phyloP scores from a whole-genome alignment of 2,113 vertebrate species.

The Tragelaphus scriptus region DNA sequence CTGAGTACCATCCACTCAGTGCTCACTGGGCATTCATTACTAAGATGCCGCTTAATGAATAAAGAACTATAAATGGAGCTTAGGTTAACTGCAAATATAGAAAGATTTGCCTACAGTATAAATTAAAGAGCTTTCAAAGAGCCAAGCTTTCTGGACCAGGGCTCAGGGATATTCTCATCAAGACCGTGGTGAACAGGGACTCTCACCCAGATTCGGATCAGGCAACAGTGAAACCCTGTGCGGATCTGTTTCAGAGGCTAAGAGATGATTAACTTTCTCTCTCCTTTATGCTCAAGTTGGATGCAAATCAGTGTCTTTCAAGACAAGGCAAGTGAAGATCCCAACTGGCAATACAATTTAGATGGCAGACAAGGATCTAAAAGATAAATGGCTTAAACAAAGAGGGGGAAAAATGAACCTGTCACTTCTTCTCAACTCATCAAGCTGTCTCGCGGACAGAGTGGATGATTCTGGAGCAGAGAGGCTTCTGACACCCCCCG shows the following conservation, averaged over 20 bases:
- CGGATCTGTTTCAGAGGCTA: not conserved
- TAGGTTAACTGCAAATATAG: not conserved
- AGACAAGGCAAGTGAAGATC: conserved; percentile 39
- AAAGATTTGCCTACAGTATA: not conserved
- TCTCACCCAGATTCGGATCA: fast-evolving
- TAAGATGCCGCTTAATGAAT: fast-evolving
- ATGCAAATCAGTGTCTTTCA: conserved; percentile 65
- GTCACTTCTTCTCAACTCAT: conserved; percentile 50
- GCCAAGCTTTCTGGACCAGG: fast-evolving
- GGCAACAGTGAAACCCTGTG: not conserved
- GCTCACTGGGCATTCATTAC: not conserved
- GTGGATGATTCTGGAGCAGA: not conserved
- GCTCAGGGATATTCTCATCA: fast-evolving
- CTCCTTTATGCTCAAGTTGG: conserved; percentile 3
- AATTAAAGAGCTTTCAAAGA: not conserved
- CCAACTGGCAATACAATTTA: conserved; percentile 54
- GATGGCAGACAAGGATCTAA: conserved; percentile 52
- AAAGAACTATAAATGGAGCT: fast-evolving
- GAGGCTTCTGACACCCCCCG: not conserved
- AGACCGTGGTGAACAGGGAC: not conserved
- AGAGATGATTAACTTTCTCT: conserved; percentile 39
- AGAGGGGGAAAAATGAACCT: conserved; percentile 60
- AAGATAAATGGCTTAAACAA: conserved; percentile 68
- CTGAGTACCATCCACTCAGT: fast-evolving
- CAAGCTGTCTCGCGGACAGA: not conserved